These are phyloP conservation scores for Osmerus mordax DNA, from an alignment of 2,113 vertebrate species.

Conservation along the genomic window DNA sequence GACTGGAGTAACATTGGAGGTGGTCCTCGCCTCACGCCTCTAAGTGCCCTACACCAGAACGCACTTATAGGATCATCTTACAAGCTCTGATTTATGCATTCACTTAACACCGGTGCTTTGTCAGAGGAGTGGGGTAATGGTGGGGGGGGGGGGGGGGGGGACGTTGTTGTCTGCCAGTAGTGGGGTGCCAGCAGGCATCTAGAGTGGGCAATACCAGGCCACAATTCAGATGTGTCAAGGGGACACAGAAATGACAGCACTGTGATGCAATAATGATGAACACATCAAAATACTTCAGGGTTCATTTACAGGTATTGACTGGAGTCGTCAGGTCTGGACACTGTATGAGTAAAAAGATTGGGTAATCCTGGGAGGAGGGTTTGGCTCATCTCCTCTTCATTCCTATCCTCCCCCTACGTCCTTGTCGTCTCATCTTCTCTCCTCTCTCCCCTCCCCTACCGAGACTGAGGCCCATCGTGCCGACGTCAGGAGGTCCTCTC, in stretches of 20 bases:
- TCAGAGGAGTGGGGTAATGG: neutral
- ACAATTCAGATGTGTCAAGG: neutral
- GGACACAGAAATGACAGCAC: neutral
- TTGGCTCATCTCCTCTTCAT: neutral
- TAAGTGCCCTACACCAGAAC: constrained; percentile 5
- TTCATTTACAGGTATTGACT: too few species aligned
- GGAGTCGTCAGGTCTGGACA: too few species aligned
- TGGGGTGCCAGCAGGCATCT: too few species aligned
- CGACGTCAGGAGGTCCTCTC: too few species aligned
- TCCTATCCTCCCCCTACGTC: neutral
- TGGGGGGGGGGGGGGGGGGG: too few species aligned
- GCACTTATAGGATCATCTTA: constrained; percentile 30
- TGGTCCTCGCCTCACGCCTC: constrained; percentile 21
- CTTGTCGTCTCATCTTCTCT: too few species aligned
- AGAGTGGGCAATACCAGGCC: neutral
- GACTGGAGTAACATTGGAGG: constrained; percentile 26
- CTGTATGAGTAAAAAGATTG: neutral
- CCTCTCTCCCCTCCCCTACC: neutral
- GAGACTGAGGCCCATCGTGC: too few species aligned
- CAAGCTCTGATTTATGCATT: constrained; percentile 26
- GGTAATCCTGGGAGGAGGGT: too few species aligned
- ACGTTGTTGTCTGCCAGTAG: too few species aligned
- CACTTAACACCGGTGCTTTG: constrained; percentile 19
- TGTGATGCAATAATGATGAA: neutral
- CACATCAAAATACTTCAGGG: too few species aligned